Evolutionary conservation across 2,888 invertebrate species (phyloP).

Genomic region (Leptogaster cylindrica): DNA sequence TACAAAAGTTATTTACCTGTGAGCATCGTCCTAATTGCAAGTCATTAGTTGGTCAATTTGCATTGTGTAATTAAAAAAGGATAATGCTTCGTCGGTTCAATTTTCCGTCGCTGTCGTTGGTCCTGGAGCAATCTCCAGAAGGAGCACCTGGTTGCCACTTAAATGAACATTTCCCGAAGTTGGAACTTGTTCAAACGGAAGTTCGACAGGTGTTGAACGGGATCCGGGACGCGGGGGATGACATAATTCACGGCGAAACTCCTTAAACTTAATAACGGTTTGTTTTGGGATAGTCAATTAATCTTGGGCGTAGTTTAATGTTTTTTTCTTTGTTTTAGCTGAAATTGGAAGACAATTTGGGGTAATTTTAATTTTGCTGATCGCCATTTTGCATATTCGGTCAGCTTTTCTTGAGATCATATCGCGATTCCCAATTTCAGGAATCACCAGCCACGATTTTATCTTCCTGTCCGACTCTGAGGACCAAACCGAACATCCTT

Average conservation of each 20-base stretch:
- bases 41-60: slow-evolving; percentile 37
- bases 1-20: slow-evolving; percentile 31
- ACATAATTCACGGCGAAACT: slow-evolving; percentile 23
- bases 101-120: background rate
- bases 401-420: background rate
- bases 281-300: slow-evolving; percentile 24
- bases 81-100: slow-evolving; percentile 10
- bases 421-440: no score
- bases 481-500: no score
- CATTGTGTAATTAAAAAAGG: slow-evolving; percentile 35
- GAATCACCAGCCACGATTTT: no score
- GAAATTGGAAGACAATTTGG: no score
- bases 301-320: slow-evolving; percentile 15
- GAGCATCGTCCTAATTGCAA: slow-evolving; percentile 32
- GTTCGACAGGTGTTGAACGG: slow-evolving; percentile 33
- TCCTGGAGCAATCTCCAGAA: background rate
- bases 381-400: background rate
- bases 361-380: background rate
- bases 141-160: background rate
- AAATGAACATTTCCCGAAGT: slow-evolving; percentile 19
- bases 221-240: background rate
- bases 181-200: background rate
- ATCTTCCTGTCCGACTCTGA: no score
- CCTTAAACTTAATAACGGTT: slow-evolving; percentile 5
- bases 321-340: no score